Percentiles rank a stretch among this genome's conserved stretches.
Evolutionary conservation across 2,888 invertebrate genomes (phyloP).

Genomic region (Hololepta plana): DNA sequence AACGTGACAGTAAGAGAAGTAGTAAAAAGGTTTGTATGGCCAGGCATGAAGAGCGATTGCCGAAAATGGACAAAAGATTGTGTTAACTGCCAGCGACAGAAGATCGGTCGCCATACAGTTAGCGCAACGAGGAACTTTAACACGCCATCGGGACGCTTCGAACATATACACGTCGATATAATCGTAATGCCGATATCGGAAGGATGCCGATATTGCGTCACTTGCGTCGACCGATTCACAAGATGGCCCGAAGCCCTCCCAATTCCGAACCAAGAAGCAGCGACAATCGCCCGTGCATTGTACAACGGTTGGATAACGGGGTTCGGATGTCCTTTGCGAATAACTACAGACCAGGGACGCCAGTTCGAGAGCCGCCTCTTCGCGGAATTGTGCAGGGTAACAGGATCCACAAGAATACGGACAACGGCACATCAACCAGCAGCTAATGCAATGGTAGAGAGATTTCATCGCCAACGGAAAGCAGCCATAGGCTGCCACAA

Average conservation of each 20-base stretch:
- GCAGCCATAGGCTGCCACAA: conserved; percentile 7
- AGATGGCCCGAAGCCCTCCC: conserved; percentile 18
- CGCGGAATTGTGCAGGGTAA: conserved; percentile 8
- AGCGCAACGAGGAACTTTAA: conserved; percentile 10
- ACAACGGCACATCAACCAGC: conserved; percentile 10
- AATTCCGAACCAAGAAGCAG: conserved; percentile 14
- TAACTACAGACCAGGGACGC: conserved; percentile 16
- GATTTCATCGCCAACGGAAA: conserved; percentile 9
- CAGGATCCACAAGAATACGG: conserved; percentile 7
- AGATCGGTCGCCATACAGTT: conserved; percentile 15
- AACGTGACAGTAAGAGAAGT: too few relatives aligned
- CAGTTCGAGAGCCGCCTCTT: conserved; percentile 15
- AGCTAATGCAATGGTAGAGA: conserved; percentile 10
- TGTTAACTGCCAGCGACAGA: conserved; percentile 16
- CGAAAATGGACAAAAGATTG: too few relatives aligned
- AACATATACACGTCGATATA: conserved; percentile 24
- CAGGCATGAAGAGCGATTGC: too few relatives aligned
- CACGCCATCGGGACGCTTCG: conserved; percentile 15
- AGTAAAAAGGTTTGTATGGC: too few relatives aligned
- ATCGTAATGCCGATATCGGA: conserved; percentile 21
- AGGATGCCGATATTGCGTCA: conserved; percentile 16
- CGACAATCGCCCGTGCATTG: conserved; percentile 14
- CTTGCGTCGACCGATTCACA: conserved; percentile 16
- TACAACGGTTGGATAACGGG: conserved; percentile 15
- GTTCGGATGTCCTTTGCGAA: conserved; percentile 15